Conservation (phyloP, 2,888 invertebrate species). For the Drosophila leonis region DNA sequence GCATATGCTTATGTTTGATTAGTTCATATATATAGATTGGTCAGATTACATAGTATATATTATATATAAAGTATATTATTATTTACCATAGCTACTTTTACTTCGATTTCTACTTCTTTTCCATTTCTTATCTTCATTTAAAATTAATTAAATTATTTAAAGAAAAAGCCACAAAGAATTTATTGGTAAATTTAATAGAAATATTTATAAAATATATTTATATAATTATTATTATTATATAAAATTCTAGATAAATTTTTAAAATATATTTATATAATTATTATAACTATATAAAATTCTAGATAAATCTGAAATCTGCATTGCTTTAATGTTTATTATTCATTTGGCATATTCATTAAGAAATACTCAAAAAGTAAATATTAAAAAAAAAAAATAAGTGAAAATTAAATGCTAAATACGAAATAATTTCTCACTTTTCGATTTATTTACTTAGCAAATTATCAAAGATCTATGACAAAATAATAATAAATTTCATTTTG, state of each 20-base stretch:
- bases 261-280: neutral
- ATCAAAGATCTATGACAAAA: slow-evolving; percentile 12
- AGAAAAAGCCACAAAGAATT: neutral
- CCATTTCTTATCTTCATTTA: neutral
- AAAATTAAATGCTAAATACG: neutral
- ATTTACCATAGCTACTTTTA: neutral
- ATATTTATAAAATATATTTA: neutral
- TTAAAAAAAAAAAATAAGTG: neutral
- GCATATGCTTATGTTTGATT: neutral
- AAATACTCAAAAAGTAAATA: slow-evolving; percentile 11
- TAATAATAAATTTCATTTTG: slow-evolving; percentile 12
- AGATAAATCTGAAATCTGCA: slow-evolving; percentile 2
- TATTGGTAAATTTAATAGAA: neutral
- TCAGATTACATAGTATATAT: neutral
- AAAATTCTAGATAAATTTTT: slow-evolving; percentile 8
- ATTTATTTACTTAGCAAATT: slow-evolving; percentile 30
- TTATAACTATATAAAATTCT: neutral
- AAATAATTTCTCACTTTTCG: slow-evolving; percentile 18
- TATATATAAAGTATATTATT: neutral
- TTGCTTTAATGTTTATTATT: slow-evolving; percentile 1
- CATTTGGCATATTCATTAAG: slow-evolving; percentile 8
- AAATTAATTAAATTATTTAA: neutral
- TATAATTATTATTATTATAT: neutral
- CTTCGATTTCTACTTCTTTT: neutral
- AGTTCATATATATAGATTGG: neutral